These are phyloP conservation scores for Bimastos eiseni DNA, from an alignment of 2,888 invertebrate genomes.

Conservation along the genomic window DNA sequence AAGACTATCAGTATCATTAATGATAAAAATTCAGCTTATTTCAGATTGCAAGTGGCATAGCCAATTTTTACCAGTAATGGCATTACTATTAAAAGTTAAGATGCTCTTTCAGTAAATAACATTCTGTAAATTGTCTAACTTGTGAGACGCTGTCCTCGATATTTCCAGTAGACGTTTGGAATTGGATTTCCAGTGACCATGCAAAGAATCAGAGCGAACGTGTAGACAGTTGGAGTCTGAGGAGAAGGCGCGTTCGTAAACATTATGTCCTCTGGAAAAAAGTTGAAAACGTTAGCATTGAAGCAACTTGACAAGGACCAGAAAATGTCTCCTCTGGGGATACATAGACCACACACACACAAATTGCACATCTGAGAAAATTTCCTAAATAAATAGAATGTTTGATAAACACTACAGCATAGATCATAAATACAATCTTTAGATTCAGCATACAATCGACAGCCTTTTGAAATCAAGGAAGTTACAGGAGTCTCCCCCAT, in stretches of 20 bases:
- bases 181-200: slow-evolving; percentile 37
- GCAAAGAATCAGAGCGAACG: slow-evolving; percentile 44
- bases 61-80: background rate
- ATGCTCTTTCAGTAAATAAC: too few species aligned
- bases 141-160: slow-evolving; percentile 28
- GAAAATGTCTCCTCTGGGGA: background rate
- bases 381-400: too few species aligned
- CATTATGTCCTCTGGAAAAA: slow-evolving; percentile 48
- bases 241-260: slow-evolving; percentile 40
- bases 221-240: slow-evolving; percentile 44
- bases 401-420: too few species aligned
- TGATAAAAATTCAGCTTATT: background rate
- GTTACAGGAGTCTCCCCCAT: too few species aligned
- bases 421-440: too few species aligned
- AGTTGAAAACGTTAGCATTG: too few species aligned
- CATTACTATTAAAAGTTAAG: background rate
- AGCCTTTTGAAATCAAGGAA: too few species aligned
- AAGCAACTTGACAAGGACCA: background rate
- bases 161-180: slow-evolving; percentile 39
- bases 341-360: too few species aligned
- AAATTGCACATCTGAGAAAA: too few species aligned
- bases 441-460: too few species aligned
- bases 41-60: background rate
- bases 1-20: background rate
- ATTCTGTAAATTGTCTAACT: slow-evolving; percentile 24